Conservation (phyloP, 2,888 invertebrate genomes). For the Drosophila rubida region DNA sequence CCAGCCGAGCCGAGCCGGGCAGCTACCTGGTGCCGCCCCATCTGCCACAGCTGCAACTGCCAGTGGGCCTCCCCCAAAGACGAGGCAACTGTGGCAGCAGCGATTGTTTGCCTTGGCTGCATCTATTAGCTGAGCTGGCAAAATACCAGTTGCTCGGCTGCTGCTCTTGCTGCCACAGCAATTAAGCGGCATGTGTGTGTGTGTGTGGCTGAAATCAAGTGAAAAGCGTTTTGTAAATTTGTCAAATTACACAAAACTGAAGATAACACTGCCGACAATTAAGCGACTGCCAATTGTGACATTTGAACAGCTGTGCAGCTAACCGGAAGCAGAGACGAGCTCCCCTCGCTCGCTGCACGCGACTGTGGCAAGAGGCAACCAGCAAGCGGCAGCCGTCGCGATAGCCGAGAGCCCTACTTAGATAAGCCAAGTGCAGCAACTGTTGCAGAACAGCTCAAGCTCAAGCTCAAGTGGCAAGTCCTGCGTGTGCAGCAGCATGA, state of each 20-base stretch:
- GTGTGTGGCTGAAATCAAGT: too few species aligned
- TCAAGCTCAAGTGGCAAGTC: constrained; percentile 65
- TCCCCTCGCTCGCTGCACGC: constrained; percentile 13
- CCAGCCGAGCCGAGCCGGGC: too few species aligned
- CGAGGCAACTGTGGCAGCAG: constrained; percentile 14
- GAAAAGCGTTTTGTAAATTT: background rate
- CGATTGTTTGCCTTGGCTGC: constrained; percentile 57
- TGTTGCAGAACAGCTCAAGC: constrained; percentile 26
- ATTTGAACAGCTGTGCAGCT: constrained; percentile 57
- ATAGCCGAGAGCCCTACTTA: constrained; percentile 80
- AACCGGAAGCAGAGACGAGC: constrained; percentile 48
- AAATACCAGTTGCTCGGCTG: constrained; percentile 72
- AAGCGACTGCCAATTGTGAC: constrained; percentile 28
- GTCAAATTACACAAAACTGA: constrained; percentile 7
- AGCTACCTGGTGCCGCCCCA: constrained; percentile 20
- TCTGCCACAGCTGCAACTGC: constrained; percentile 1
- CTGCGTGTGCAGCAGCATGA: constrained; percentile 21
- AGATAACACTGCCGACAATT: background rate
- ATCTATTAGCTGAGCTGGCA: constrained; percentile 71
- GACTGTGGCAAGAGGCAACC: constrained; percentile 43
- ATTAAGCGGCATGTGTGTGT: constrained; percentile 77
- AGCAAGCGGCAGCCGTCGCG: constrained; percentile 21
- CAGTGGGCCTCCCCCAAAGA: constrained; percentile 35
- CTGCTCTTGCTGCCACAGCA: constrained; percentile 64
- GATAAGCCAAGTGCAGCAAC: constrained; percentile 56